phyloP scores from a whole-genome alignment of 2,797 vertebrate genomes.

The Molossus alvarezi region DNA sequence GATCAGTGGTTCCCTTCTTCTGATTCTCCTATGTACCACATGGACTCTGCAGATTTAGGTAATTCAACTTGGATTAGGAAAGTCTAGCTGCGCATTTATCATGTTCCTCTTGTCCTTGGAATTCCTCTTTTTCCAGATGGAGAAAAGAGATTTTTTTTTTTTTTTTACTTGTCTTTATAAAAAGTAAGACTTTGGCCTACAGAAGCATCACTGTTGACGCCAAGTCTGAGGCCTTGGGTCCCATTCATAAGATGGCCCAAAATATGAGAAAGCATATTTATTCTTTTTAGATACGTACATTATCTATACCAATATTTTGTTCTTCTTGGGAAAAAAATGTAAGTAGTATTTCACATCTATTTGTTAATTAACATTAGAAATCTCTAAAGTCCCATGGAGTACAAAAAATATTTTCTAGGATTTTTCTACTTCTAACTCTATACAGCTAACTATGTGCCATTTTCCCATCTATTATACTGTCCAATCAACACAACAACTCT shows the following conservation, averaged over 20 bases:
- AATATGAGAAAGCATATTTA: slow-evolving; percentile 11
- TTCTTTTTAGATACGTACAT: not conserved
- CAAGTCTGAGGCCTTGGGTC: not conserved
- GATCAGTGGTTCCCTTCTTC: not conserved
- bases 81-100: not conserved
- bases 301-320: not conserved
- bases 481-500: not conserved
- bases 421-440: slow-evolving; percentile 12
- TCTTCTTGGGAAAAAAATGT: not conserved
- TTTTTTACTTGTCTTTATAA: not conserved
- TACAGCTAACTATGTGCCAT: not conserved
- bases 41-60: not conserved
- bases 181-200: not conserved
- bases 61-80: slow-evolving; percentile 24
- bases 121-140: not conserved
- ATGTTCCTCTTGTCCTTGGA: not conserved
- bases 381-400: not conserved
- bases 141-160: not conserved
- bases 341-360: not conserved
- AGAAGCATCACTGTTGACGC: slow-evolving; percentile 33
- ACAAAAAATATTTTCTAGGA: not conserved
- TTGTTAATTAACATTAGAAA: slow-evolving; percentile 58
- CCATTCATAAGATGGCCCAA: not conserved
- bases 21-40: not conserved
- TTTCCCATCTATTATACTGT: not conserved